Conservation (phyloP, 2,113 vertebrate genomes). For the Erythrocercus mccallii region DNA sequence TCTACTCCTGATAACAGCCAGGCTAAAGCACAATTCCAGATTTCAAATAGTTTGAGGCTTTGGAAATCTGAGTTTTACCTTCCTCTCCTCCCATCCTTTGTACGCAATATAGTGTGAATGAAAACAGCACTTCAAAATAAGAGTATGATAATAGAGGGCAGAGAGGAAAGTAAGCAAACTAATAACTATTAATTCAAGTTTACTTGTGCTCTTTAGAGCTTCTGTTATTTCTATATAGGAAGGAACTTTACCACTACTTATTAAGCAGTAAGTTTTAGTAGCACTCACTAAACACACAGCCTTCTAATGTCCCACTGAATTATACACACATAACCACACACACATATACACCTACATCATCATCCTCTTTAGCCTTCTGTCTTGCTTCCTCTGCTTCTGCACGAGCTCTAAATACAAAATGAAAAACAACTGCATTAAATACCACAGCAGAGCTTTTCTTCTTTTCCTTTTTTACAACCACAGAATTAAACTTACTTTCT, state of each 20-base stretch:
- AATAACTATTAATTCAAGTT: not conserved
- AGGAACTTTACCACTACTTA: not conserved
- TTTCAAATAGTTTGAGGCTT: not conserved
- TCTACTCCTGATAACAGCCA: not conserved
- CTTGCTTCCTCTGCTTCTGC: constrained; percentile 86
- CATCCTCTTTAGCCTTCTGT: constrained; percentile 91
- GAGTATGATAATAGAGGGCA: not conserved
- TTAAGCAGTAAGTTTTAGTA: not conserved
- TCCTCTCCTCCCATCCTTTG: not conserved
- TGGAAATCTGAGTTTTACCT: not conserved
- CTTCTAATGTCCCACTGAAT: not conserved
- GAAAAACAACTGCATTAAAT: not conserved
- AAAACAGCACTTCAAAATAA: not conserved
- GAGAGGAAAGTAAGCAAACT: not conserved
- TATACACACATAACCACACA: not conserved
- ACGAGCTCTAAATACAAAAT: constrained; percentile 77
- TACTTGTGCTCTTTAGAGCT: not conserved
- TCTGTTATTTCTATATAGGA: not conserved
- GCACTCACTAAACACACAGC: not conserved
- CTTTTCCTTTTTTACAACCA: not conserved
- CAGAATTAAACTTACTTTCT: constrained; percentile 79
- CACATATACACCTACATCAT: constrained; percentile 83
- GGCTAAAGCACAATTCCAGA: not conserved
- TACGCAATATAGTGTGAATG: not conserved
- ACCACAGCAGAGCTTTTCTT: not conserved